phyloP scores from a whole-genome alignment of 2,113 vertebrate species.

The Numida meleagris region DNA sequence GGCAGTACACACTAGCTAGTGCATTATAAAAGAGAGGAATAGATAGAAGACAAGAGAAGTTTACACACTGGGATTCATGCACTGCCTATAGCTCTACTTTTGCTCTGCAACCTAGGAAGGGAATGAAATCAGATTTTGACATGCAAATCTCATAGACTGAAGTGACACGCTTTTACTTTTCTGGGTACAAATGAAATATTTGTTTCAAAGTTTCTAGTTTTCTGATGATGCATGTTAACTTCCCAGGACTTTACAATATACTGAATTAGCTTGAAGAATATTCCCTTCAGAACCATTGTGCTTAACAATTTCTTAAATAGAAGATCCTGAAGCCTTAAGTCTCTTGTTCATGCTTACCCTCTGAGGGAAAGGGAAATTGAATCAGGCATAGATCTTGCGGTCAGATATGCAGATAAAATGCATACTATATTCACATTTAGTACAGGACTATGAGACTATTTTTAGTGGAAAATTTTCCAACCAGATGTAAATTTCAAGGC shows the following conservation, averaged over 20 bases:
- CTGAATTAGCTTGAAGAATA: not conserved
- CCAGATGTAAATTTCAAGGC: not conserved
- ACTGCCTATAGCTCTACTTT: not conserved
- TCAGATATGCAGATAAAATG: not conserved
- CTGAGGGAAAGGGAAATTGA: not conserved
- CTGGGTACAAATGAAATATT: not conserved
- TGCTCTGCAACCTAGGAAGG: not conserved
- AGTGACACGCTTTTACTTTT: not conserved
- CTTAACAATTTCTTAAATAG: not conserved
- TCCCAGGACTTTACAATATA: not conserved
- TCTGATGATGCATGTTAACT: not conserved
- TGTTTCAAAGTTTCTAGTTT: not conserved
- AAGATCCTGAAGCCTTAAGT: not conserved
- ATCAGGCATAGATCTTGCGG: not conserved
- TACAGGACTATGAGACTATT: not conserved
- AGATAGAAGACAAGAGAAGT: not conserved
- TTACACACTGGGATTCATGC: not conserved
- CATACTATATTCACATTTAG: not conserved
- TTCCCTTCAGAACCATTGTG: not conserved
- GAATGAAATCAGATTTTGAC: not conserved
- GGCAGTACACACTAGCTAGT: not conserved
- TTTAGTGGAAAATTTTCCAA: not conserved
- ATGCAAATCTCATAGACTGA: fast-evolving
- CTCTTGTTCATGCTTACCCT: not conserved
- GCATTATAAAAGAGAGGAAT: not conserved